Conservation (phyloP, 2,888 invertebrate species). For the Phorcus lineatus region DNA sequence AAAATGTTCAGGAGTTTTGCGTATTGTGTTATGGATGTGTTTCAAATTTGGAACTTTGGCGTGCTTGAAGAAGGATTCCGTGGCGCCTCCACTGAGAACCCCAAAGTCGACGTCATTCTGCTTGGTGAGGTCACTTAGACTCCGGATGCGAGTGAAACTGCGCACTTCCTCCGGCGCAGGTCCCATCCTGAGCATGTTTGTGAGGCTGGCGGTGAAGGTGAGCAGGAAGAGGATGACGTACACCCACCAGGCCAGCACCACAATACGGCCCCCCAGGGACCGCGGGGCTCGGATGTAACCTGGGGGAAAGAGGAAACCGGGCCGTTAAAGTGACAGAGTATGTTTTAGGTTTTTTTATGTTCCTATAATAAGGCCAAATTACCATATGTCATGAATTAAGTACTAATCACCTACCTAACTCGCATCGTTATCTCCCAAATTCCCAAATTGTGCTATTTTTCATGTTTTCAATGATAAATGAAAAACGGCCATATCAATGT, state of each 20-base stretch:
- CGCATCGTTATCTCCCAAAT: too few relatives aligned
- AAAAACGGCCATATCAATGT: too few relatives aligned
- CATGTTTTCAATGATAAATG: too few relatives aligned
- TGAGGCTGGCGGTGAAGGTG: conserved; percentile 62
- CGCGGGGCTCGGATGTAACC: conserved; percentile 60
- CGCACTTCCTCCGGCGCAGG: conserved; percentile 34
- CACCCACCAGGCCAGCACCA: conserved; percentile 63
- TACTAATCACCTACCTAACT: too few relatives aligned
- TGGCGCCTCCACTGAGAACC: conserved; percentile 48
- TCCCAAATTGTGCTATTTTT: too few relatives aligned
- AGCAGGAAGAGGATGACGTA: conserved; percentile 59
- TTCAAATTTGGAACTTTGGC: conserved; percentile 38
- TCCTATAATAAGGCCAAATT: too few relatives aligned
- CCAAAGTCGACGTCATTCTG: conserved; percentile 49
- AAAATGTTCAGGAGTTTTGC: conserved; percentile 16
- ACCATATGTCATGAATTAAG: too few relatives aligned
- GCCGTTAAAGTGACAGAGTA: too few relatives aligned
- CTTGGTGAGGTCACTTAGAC: conserved; percentile 50
- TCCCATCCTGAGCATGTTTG: conserved; percentile 56
- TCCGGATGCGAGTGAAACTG: conserved; percentile 38
- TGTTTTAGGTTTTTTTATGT: too few relatives aligned
- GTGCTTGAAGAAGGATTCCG: conserved; percentile 44
- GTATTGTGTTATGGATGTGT: conserved; percentile 30
- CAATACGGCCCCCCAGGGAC: conserved; percentile 60
- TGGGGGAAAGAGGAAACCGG: conserved; percentile 26